Percentiles rank a stretch among this genome's conserved stretches.
These are phyloP conservation scores for Myoxocephalus aenaeus DNA, from an alignment of 2,797 vertebrate species.

Conservation along the genomic window DNA sequence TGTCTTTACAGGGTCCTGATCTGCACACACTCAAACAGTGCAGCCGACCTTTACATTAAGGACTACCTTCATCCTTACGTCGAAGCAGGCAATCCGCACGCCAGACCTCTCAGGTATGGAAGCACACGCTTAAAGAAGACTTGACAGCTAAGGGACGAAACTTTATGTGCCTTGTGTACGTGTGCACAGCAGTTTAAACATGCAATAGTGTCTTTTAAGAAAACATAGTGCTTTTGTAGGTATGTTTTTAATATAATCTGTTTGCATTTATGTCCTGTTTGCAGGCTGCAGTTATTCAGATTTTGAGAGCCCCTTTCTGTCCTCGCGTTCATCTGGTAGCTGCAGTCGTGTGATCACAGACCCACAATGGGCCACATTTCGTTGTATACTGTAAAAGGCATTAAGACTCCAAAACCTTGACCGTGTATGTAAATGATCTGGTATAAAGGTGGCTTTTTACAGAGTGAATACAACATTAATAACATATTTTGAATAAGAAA, in stretches of 20 bases:
- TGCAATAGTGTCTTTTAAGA: not conserved
- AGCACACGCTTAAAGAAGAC: not conserved
- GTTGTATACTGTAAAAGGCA: no score
- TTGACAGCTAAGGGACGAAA: not conserved
- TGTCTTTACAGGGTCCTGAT: conserved; percentile 92
- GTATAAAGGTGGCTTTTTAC: not conserved
- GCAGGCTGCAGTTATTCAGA: not conserved
- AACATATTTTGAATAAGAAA: not conserved
- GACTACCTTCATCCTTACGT: conserved; percentile 99
- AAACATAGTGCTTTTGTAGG: not conserved
- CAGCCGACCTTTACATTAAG: conserved; percentile 99
- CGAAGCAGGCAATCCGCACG: conserved; percentile 98
- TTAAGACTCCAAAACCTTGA: not conserved
- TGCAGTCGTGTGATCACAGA: not conserved
- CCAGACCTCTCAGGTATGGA: conserved; percentile 97
- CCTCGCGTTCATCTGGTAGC: not conserved
- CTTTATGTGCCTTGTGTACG: not conserved
- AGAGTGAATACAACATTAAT: not conserved
- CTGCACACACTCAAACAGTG: conserved; percentile 99
- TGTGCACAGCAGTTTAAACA: conserved; percentile 1
- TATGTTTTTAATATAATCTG: not conserved
- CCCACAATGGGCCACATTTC: not conserved
- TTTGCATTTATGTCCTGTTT: not conserved
- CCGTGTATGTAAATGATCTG: not conserved
- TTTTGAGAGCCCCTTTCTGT: not conserved